phyloP scores from a whole-genome alignment of 2,113 vertebrate genomes.

The Pongo abelii region DNA sequence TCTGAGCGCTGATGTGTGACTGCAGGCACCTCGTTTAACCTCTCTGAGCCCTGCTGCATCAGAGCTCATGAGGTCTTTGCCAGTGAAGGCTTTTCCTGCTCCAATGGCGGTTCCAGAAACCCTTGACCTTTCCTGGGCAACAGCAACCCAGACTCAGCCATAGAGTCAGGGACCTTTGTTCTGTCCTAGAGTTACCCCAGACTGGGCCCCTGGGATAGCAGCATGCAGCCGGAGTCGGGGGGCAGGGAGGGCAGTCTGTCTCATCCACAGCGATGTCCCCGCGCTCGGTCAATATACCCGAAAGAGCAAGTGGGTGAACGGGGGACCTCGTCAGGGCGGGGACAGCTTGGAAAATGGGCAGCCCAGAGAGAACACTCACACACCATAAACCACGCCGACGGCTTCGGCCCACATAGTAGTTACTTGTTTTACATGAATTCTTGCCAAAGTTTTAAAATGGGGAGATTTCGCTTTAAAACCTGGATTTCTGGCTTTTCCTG shows the following conservation, averaged over 20 bases:
- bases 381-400: fast-evolving
- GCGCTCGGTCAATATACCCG: fast-evolving
- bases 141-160: fast-evolving
- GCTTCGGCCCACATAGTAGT: not conserved
- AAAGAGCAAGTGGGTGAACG: not conserved
- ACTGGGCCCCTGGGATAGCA: fast-evolving
- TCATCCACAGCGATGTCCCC: not conserved
- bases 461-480: conserved; percentile 40
- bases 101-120: not conserved
- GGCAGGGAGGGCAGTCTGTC: too few species aligned
- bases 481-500: conserved; percentile 37
- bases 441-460: not conserved
- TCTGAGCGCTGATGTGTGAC: not conserved
- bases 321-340: fast-evolving
- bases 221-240: fast-evolving
- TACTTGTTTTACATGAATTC: not conserved
- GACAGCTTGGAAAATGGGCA: not conserved
- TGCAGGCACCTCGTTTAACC: too few species aligned
- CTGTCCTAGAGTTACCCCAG: not conserved
- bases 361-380: not conserved
- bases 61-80: not conserved
- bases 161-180: not conserved
- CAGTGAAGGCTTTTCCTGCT: not conserved
- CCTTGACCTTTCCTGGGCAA: not conserved
- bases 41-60: too few species aligned